Conservation (phyloP, 2,113 vertebrate species). For the Cephalopterus ornatus region DNA sequence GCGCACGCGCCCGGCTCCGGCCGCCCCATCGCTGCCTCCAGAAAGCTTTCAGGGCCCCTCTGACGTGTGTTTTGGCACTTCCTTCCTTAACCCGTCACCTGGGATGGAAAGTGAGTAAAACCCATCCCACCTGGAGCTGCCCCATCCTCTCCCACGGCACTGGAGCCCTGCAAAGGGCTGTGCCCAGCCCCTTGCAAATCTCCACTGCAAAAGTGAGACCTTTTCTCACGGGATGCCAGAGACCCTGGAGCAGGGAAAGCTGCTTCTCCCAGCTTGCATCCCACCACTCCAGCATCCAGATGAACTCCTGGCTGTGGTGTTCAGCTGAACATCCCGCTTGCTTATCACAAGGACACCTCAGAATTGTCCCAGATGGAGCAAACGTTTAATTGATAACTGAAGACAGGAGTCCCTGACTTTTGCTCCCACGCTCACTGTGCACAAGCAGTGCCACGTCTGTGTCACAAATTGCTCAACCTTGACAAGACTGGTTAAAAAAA, state of each 20-base stretch:
- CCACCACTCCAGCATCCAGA: neutral
- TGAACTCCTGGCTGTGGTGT: fast-evolving
- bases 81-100: conserved; percentile 23
- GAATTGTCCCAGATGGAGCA: neutral
- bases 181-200: neutral
- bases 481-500: neutral
- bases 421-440: neutral
- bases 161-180: neutral
- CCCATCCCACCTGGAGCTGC: neutral
- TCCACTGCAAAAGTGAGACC: fast-evolving
- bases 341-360: fast-evolving
- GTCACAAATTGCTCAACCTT: neutral
- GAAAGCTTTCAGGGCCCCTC: neutral
- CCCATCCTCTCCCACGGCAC: neutral
- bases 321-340: neutral
- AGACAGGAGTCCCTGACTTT: conserved; percentile 1
- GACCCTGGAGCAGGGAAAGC: neutral
- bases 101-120: neutral
- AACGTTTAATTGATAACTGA: neutral
- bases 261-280: neutral
- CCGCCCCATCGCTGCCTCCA: neutral
- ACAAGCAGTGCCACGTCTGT: neutral
- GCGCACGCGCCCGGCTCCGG: neutral
- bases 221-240: neutral
- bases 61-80: neutral